phyloP scores from a whole-genome alignment of 2,888 invertebrate genomes.

The Spilosoma lubricipeda region DNA sequence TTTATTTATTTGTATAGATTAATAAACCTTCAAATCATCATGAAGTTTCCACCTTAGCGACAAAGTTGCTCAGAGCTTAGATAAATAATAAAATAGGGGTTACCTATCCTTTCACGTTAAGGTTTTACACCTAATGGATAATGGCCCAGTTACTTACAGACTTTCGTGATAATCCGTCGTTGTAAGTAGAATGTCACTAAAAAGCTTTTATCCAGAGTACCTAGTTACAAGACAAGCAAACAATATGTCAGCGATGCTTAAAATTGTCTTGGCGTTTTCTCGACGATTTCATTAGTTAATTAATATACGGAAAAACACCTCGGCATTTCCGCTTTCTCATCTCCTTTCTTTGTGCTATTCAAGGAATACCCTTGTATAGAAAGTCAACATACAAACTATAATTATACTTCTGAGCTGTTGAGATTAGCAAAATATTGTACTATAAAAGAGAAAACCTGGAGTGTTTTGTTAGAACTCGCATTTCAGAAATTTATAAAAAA shows the following conservation, averaged over 20 bases:
- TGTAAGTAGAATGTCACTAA: background rate
- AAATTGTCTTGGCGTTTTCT: background rate
- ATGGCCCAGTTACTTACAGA: constrained; percentile 14
- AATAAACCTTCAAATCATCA: constrained; percentile 19
- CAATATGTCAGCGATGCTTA: background rate
- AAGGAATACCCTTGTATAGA: background rate
- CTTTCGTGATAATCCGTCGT: constrained; percentile 12
- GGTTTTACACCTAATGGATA: constrained; percentile 23
- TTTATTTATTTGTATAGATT: too few relatives aligned
- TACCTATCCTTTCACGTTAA: constrained; percentile 20
- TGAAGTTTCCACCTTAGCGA: constrained; percentile 13
- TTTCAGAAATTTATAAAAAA: too few relatives aligned
- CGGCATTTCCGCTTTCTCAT: background rate
- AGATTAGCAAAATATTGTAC: background rate
- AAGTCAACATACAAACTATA: background rate
- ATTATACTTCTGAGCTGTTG: background rate
- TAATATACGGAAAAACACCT: background rate
- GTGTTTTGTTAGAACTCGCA: background rate
- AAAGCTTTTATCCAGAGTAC: background rate
- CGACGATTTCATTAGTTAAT: background rate
- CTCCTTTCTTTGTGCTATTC: background rate
- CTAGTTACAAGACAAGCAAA: background rate
- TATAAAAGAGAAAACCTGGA: background rate
- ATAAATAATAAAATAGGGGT: constrained; percentile 23
- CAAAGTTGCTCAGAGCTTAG: constrained; percentile 14